A percentile compares a stretch with the other conserved stretches of the same genome.
phyloP scores from a whole-genome alignment of 92 coral and sea anemone genomes.

The Diadumene lineata region DNA sequence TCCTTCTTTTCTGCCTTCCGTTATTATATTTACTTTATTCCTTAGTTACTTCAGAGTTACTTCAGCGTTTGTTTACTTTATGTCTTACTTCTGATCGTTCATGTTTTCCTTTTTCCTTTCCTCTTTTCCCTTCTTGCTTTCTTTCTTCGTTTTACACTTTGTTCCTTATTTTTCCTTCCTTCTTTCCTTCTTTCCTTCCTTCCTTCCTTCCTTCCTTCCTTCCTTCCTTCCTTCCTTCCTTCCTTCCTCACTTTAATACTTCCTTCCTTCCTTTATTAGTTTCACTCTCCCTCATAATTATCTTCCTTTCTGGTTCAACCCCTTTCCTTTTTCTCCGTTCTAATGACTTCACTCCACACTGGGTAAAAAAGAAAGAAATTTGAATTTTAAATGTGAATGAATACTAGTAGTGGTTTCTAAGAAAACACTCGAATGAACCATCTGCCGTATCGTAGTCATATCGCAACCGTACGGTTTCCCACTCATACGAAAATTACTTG shows the following conservation, averaged over 20 bases:
- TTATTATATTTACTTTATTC: neutral
- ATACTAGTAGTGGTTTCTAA: too few species aligned
- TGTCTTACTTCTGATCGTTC: conserved; percentile 3
- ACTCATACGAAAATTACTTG: too few species aligned
- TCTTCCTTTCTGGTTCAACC: too few species aligned
- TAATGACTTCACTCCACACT: too few species aligned
- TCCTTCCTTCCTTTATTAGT: neutral
- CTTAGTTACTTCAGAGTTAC: neutral
- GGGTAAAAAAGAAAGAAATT: too few species aligned
- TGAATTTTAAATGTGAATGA: too few species aligned
- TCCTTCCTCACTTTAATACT: neutral
- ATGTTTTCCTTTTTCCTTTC: conserved; percentile 43
- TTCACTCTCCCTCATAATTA: too few species aligned
- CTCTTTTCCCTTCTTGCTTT: neutral
- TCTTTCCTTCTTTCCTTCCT: neutral
- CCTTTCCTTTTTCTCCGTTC: too few species aligned
- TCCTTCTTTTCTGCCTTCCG: neutral
- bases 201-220: neutral
- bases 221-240: neutral
- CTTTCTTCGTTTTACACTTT: neutral
- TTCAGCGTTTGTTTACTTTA: neutral
- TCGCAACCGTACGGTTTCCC: too few species aligned
- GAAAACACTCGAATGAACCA: too few species aligned
- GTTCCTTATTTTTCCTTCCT: neutral
- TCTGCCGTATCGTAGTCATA: too few species aligned